Evolutionary conservation across 2,797 vertebrate species (phyloP), one percentile per base, ranked within the genome.

Genomic region (Molossus molossus): DNA sequence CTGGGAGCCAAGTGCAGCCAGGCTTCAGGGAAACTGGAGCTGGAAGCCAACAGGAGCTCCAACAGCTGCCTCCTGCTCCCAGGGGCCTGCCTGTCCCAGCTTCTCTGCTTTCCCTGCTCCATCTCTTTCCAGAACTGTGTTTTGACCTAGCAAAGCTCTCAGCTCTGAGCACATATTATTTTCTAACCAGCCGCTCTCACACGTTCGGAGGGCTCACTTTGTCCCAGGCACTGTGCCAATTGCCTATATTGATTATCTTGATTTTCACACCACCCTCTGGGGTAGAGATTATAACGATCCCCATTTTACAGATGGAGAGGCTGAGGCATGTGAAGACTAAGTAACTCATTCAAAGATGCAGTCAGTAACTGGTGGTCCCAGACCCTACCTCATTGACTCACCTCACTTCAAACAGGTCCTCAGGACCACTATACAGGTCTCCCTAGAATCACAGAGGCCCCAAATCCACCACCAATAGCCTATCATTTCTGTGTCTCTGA

Each of bases 1-100:
- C 23, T 18, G n/a, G 17, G 67, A 90, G 95, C 94, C 96, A 94
- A 91, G 88, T 67, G 83, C 60, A 94, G 73, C 83, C 73, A 84
- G 72, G 72, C 91, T 96, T 73, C 92, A 62, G 84, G 81, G 96
- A 97, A 94, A 76, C 9, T 0, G 1, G 90, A 95, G 65, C 65
- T 37, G 37, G 77, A 45, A 85, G 95, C 53, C 87, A 80, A 29
- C 58, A 84, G 60, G 80, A 70, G 45, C 57, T 29, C 5, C 15
- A 17, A 60, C 73, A 40, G 94, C 84, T 33, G 29, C 82, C 50
- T 85, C 29, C 37, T 3, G 67, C 65, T 73, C 81, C 75, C 9
- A 8, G 27, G 21, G 64, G 33, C 75, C 17, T 12, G 37, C 27
- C 18, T 13, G 33, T n/a, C 67, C 29, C 53, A 57, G 60, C 7